These are phyloP conservation scores for Gymnorhina tibicen DNA, from an alignment of 2,113 vertebrate genomes.

Conservation along the genomic window DNA sequence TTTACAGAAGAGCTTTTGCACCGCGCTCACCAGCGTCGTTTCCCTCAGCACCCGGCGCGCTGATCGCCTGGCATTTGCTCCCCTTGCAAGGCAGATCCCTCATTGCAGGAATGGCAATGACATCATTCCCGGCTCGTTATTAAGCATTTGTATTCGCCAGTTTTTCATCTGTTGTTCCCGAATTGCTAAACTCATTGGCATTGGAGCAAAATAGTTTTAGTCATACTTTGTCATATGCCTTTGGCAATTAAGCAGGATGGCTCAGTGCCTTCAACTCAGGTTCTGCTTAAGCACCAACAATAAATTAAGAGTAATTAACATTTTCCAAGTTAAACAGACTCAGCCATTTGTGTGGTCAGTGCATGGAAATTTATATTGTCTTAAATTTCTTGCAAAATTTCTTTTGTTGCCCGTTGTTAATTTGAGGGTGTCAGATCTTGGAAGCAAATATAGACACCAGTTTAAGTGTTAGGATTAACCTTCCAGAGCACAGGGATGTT, in stretches of 20 bases:
- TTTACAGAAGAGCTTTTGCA: not conserved
- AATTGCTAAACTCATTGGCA: not conserved
- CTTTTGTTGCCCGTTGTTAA: not conserved
- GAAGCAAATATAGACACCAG: not conserved
- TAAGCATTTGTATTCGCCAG: not conserved
- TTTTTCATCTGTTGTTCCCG: not conserved
- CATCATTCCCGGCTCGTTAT: not conserved
- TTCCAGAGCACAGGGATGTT: not conserved
- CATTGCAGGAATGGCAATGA: not conserved
- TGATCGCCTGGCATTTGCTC: not conserved
- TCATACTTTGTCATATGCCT: constrained; percentile 15
- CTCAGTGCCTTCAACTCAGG: not conserved
- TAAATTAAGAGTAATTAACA: not conserved
- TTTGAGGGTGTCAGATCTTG: not conserved
- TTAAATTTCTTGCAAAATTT: not conserved
- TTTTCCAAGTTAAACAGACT: not conserved
- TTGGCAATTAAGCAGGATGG: not conserved
- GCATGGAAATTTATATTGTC: not conserved
- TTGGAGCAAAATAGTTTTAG: not conserved
- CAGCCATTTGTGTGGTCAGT: not conserved
- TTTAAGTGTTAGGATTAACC: not conserved
- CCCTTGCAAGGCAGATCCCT: not conserved
- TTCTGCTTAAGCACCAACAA: not conserved
- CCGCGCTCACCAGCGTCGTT: not conserved
- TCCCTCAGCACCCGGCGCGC: not conserved